Evolutionary conservation across 2,888 invertebrate genomes (phyloP), one percentile per base, ranked within the genome.

Genomic region (Cyclophora punctaria): DNA sequence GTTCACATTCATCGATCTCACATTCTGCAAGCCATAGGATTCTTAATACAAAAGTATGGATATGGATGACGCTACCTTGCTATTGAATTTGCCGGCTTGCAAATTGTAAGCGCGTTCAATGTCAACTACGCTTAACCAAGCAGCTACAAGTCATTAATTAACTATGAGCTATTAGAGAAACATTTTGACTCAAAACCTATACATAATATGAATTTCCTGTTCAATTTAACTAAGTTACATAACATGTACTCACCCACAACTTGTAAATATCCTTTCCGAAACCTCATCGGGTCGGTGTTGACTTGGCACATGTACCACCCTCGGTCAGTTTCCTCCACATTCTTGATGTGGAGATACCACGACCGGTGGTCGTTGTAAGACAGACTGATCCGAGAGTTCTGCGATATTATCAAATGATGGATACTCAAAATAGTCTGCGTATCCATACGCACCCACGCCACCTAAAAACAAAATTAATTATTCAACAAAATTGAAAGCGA

Each of bases 221-320:
- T 48, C 42, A 35, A 34, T 52, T 44, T 35, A 20, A 20, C 20
- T 20, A 20, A 20, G 20, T 20, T 20, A 20, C 20, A 20, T 37
- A 37, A 37, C 5, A 37, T 37, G 43, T 48, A 90, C 94, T 92
- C 77, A 96, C 96, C 96, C 44, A 96, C 95, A 61, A 97, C 96
- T 90, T 96, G 96, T 37, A 97, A 90, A 75, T 96, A 97, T 52
- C 96, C 96, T 73, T 96, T 94, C 52, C 95, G 91, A 51, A 94
- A 95, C 59, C 96, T 90, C 96, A 97, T 97, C 33, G 96, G 96
- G 82, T 96, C 96, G 2, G 96, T 96, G 83, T 97, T 96, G 62
- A 97, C 93, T 83, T 96, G 96, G 75, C 96, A 96, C 96, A 96
- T 96, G 71, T 91, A 96, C 96, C 95, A 96, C 51, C 96, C 96